Evolutionary conservation across 2,888 invertebrate species (phyloP), one percentile per base, ranked within the genome.

Genomic region (Hemicrepidius hirtus): DNA sequence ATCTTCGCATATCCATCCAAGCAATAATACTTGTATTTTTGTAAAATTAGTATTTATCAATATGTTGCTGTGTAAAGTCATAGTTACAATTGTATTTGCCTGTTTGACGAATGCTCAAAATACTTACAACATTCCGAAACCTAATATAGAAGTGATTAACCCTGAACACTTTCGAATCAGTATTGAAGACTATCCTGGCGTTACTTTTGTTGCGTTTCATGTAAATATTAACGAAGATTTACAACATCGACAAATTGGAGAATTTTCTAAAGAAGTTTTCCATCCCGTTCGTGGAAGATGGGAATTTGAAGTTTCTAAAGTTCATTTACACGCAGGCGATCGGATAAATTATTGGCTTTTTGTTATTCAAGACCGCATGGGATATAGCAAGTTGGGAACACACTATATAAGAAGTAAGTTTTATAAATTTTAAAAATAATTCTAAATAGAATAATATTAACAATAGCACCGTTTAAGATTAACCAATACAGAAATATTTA

Each of bases 191-290:
- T 81, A 80, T 69, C 69, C 79, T 1, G 87, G 86, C 6, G 73
- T 88, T 0, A 76, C 81, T 63, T 74, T 87, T 62, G 87, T 88
- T 75, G 86, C 86, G 0, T 87, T 88, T 75, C 86, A 88, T 75
- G 87, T 84, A 4, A 87, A 87, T 60, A 72, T 87, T 12, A 88
- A 88, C 74, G 76, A 78, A 68, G 79, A 80, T 20, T 77, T 86
- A 79, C 63, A 78, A n/a, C 76, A 76, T 9, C 67, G 82, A 40
- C 83, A 82, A 44, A 81, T 82, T 3, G 86, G 86, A 2, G 76
- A 82, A 24, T 78, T 85, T 44, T 81, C 83, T 7, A 77, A 73
- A 59, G 85, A 86, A 68, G 78, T 84, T 13, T 16, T 78, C 10
- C 77, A 75, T 12, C 49, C 77, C 76, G 71, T 28, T 35, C 75